Base-by-base conservation (phyloP, 1,140 invertebrate genomes). In the Nymphalis io region DNA sequence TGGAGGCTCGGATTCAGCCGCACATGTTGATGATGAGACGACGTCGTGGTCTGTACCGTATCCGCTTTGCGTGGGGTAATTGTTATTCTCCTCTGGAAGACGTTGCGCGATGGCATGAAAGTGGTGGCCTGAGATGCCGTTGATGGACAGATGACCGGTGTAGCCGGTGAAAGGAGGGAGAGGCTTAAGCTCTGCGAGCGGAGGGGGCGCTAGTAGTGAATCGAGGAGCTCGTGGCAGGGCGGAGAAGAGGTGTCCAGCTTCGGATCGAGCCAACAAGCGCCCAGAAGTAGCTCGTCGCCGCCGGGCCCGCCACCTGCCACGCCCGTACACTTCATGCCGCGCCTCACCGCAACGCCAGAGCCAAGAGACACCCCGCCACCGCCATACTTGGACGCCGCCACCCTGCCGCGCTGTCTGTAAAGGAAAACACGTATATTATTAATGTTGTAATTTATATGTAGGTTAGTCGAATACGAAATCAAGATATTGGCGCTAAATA, bases 151-250 rank as follows among this genome's bases (percentile, higher is more conserved):
- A 79, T 96, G 96, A 1, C 95, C 96, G 2, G 95, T 97, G 90
- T 96, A 97, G 13, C 95, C 95, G 15, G 96, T 96, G 86, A 97
- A 97, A 0, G 96, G 96, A 0, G 96, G 96, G 68, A 98, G 90
- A 0, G 97, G 97, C 83, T 97, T 97, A 57, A 97, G 92, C 80
- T 97, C 96, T 4, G 96, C 96, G 42, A 97, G 93, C 69, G 93
- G 92, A 58, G 94, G 92, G 8, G 93, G 92, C 53, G 92, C 93
- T 59, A 95, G 85, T 40, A 96, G 90, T 72, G 94, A 94, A 82
- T 95, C 95, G 66, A 91, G 81, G 8, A 91, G 82, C 69, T 91
- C 87, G 75, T 88, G 84, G 73, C 83, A 85, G 73, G 87, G 85
- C 20, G 88, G 83, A 15, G 87, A 82, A 48, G 82, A 74, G 60